A percentile compares a stretch with the other conserved stretches of the same genome.
These are phyloP conservation scores for Phoxinus phoxinus DNA, from an alignment of 2,113 vertebrate species.

Conservation along the genomic window DNA sequence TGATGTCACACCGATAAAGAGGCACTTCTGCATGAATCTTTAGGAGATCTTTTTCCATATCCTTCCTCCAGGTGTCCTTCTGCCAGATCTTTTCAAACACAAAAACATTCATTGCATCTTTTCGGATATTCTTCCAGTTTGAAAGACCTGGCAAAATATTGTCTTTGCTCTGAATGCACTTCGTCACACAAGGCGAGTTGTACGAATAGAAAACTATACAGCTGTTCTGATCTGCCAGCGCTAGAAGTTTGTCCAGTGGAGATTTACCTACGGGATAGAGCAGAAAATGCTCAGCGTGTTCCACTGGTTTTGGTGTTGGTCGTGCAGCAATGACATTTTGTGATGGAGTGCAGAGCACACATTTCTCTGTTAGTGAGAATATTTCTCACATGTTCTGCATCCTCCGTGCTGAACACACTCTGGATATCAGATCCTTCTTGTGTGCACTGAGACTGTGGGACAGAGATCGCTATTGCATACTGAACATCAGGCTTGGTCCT, in stretches of 20 bases:
- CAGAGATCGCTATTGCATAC: background rate
- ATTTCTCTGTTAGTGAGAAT: background rate
- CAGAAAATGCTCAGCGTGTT: background rate
- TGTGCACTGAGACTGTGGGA: background rate
- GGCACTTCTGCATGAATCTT: background rate
- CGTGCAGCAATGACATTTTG: background rate
- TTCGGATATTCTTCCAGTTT: background rate
- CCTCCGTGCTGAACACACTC: background rate
- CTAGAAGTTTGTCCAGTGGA: background rate
- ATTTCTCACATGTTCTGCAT: background rate
- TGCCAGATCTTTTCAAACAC: background rate
- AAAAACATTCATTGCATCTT: background rate
- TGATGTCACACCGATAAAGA: background rate
- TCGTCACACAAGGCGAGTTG: conserved; percentile 2
- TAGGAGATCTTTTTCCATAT: background rate
- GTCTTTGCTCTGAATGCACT: background rate
- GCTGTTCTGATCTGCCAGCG: background rate
- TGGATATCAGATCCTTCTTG: background rate
- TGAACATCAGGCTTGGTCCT: background rate
- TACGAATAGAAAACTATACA: background rate
- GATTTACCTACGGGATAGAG: background rate
- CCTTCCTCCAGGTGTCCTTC: background rate
- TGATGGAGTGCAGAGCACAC: background rate
- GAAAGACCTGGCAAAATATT: background rate
- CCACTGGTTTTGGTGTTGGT: background rate